Evolutionary conservation across 2,888 invertebrate genomes (phyloP).

Genomic region (Sarcophaga caerulescens): DNA sequence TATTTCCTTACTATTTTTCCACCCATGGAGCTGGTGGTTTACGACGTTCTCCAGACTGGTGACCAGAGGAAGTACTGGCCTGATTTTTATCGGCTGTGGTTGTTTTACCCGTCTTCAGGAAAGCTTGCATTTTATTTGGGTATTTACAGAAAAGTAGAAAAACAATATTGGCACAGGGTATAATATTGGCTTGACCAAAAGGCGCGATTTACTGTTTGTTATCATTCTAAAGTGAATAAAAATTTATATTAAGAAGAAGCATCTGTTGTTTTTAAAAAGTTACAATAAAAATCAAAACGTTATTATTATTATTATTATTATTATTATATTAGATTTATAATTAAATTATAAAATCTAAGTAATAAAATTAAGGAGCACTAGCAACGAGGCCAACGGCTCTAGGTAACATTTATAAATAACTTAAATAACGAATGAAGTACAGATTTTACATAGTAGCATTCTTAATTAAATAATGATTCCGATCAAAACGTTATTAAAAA

Average conservation of each 20-base stretch:
- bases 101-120: constrained; percentile 89
- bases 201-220: constrained; percentile 42
- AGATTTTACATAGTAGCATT: too few species aligned
- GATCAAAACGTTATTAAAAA: background rate
- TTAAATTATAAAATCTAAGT: too few species aligned
- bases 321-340: too few species aligned
- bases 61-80: constrained; percentile 73
- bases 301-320: too few species aligned
- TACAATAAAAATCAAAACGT: too few species aligned
- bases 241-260: background rate
- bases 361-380: too few species aligned
- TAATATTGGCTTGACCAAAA: constrained; percentile 11
- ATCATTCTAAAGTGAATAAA: constrained; percentile 5
- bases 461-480: too few species aligned
- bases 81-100: constrained; percentile 68
- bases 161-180: background rate
- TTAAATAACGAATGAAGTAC: too few species aligned
- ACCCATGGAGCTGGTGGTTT: constrained; percentile 79
- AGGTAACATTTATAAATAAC: too few species aligned
- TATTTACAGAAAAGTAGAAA: background rate
- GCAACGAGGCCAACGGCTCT: too few species aligned
- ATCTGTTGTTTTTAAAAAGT: background rate
- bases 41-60: constrained; percentile 72
- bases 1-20: constrained; percentile 78
- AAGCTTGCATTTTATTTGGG: constrained; percentile 86